These are phyloP conservation scores for Microtus richardsoni DNA, from an alignment of 2,113 vertebrate genomes.

Conservation along the genomic window DNA sequence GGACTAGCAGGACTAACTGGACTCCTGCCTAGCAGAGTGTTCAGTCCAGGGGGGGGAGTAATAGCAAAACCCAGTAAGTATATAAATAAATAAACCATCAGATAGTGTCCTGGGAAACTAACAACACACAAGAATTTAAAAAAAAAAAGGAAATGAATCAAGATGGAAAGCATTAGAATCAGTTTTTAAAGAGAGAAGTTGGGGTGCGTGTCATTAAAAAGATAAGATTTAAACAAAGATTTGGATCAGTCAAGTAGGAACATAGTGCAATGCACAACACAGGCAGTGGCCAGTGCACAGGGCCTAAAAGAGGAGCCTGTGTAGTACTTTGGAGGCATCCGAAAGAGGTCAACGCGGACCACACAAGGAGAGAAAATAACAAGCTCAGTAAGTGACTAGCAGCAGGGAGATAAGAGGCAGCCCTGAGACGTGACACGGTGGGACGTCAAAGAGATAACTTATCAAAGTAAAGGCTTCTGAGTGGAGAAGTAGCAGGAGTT, in stretches of 20 bases:
- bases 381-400: too few species aligned
- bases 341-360: too few species aligned
- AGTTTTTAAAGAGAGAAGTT: neutral
- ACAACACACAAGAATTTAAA: neutral
- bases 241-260: neutral
- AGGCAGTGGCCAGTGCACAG: too few species aligned
- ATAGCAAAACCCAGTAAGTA: neutral
- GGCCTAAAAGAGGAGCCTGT: too few species aligned
- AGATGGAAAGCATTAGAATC: neutral
- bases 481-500: neutral
- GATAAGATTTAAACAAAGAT: neutral
- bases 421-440: neutral
- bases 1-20: neutral
- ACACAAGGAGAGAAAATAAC: too few species aligned
- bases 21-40: conserved; percentile 14
- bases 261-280: too few species aligned
- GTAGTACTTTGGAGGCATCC: too few species aligned
- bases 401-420: too few species aligned
- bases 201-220: neutral
- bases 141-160: neutral
- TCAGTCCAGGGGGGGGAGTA: neutral
- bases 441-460: neutral
- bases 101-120: neutral
- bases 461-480: neutral
- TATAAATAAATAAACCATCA: conserved; percentile 13